These are phyloP conservation scores for Bubalus kerabau DNA, from an alignment of 2,113 vertebrate species.

Conservation along the genomic window DNA sequence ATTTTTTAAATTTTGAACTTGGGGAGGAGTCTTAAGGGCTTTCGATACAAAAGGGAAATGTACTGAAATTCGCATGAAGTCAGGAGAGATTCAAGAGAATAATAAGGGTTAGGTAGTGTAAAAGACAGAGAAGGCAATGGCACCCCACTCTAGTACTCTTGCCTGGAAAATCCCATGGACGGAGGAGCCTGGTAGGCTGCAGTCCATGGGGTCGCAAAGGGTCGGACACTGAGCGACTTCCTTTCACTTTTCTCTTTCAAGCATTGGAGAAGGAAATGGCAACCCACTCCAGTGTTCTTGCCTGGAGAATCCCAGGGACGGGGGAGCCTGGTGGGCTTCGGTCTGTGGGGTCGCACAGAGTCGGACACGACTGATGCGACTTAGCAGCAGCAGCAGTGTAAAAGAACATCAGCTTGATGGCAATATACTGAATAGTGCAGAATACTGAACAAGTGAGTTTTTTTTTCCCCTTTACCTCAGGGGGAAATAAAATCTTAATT, in stretches of 20 bases:
- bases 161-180: no score
- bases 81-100: background rate
- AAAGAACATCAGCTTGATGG: background rate
- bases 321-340: no score
- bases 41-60: background rate
- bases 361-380: fast-evolving
- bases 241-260: no score
- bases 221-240: no score
- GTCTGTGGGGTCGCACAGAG: no score
- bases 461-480: background rate
- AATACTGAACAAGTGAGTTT: background rate
- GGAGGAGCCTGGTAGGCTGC: no score
- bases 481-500: constrained; percentile 20
- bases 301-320: no score
- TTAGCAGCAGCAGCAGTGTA: no score
- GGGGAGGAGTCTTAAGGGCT: background rate
- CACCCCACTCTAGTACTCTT: no score
- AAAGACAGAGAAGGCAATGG: background rate
- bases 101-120: background rate
- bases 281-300: no score
- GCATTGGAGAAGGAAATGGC: no score
- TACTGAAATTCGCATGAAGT: background rate
- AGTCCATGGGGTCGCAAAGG: no score
- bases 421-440: background rate
- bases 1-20: background rate